A percentile compares a stretch with the other conserved stretches of the same genome.
Conservation (phyloP, 2,888 invertebrate species). For the Erebia aethiops region DNA sequence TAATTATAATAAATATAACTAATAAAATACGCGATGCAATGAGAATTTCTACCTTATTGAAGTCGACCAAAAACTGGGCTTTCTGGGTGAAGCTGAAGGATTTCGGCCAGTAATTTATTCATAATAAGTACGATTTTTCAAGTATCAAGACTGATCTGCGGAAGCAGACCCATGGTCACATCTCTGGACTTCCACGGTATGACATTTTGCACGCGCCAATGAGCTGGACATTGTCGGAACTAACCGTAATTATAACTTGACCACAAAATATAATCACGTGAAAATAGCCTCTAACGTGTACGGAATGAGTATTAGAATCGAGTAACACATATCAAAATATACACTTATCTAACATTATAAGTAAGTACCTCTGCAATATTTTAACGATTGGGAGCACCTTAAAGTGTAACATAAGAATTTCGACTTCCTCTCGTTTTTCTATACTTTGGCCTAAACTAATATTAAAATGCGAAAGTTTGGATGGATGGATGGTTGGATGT, state of each 20-base stretch:
- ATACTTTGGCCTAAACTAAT: too few relatives aligned
- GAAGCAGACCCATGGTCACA: constrained; percentile 41
- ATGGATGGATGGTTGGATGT: too few relatives aligned
- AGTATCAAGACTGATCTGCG: constrained; percentile 56
- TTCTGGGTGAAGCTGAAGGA: too few relatives aligned
- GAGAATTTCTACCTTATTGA: neutral
- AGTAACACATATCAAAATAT: neutral
- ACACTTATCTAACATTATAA: neutral
- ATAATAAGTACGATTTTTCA: constrained; percentile 21
- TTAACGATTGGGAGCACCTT: too few relatives aligned
- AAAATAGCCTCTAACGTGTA: neutral
- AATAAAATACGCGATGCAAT: too few relatives aligned
- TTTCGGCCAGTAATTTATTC: too few relatives aligned
- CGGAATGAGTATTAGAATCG: neutral
- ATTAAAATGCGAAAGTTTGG: too few relatives aligned
- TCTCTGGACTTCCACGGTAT: constrained; percentile 60
- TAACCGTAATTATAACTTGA: constrained; percentile 42
- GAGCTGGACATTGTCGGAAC: constrained; percentile 48
- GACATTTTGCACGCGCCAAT: constrained; percentile 63
- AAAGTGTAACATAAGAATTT: too few relatives aligned
- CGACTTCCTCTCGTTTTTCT: too few relatives aligned
- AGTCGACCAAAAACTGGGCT: too few relatives aligned
- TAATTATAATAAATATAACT: too few relatives aligned
- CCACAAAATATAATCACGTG: constrained; percentile 37
- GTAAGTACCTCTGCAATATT: too few relatives aligned